Evolutionary conservation across 2,113 vertebrate genomes (phyloP), one percentile per base, ranked within the genome.

Genomic region (Archilochus colubris): DNA sequence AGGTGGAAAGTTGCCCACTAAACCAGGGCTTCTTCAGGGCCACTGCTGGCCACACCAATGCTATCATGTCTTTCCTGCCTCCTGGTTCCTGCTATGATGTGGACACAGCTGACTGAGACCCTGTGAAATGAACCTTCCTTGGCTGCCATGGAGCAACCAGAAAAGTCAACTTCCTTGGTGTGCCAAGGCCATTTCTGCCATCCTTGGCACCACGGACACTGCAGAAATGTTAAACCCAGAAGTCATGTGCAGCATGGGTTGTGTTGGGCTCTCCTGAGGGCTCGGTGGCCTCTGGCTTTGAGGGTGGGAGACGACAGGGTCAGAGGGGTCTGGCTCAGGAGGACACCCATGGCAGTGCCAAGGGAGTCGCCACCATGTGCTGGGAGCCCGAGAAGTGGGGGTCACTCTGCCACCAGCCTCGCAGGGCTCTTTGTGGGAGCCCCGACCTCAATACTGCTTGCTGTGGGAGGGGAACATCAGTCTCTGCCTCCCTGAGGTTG

Each of bases 31-130:
- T 31, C 44, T 40, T 40, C 70, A 28, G 20, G 38, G 16, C 36
- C 53, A 28, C 51, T 0, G 0, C 3, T 31, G 20, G 63, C 21
- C 72, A 12, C 36, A 28, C 5, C 14, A 7, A 7, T 1, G 0
- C 20, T 8, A 5, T 36, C 57, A 12, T 30, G 8, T 0, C 14
- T 75, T 23, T 17, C 0, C 0, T 14, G 6, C 1, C 14, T 1
- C 25, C 43, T 7, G 0, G 66, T 46, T 74, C 31, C 22, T 40
- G 46, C 55, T 24, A 33, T 10, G 44, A 3, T 27, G 12, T 9
- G 20, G 64, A 6, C 50, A 19, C 0, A 0, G 59, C 31, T 43
- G 31, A 22, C 10, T 57, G 79, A 66, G 31, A n/a, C 19, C 13
- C 64, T 54, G 30, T 3, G 44, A 44, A 55, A 22, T 12, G 50